Evolutionary conservation across 2,888 invertebrate genomes (phyloP).

Genomic region (Gastracanthus pulcherrimus): DNA sequence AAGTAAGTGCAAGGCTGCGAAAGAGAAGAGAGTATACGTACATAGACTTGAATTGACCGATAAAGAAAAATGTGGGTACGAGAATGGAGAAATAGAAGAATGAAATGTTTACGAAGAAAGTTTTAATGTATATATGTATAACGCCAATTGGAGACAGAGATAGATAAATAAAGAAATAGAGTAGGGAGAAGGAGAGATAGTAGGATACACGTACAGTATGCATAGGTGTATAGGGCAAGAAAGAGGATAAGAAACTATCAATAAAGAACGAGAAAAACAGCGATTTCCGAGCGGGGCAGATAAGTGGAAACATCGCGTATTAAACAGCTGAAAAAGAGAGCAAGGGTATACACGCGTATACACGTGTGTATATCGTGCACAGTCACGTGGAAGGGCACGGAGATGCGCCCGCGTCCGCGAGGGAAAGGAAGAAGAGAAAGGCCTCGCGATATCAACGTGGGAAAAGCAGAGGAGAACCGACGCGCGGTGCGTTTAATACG

Average conservation of each 20-base stretch:
- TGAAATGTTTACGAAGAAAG: no score
- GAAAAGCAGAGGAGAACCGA: conserved; percentile 30
- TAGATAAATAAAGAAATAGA: no score
- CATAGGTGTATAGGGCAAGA: neutral
- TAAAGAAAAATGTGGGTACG: no score
- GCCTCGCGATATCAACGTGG: conserved; percentile 25
- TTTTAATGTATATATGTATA: no score
- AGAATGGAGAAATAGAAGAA: no score
- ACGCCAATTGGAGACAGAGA: no score
- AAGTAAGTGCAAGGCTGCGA: no score
- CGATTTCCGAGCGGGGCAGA: neutral
- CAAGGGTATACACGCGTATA: neutral
- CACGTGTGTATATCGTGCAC: neutral
- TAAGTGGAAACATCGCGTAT: conserved; percentile 1
- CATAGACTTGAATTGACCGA: no score
- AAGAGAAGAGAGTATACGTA: no score
- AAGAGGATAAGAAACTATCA: neutral
- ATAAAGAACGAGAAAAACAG: neutral
- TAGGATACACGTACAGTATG: neutral
- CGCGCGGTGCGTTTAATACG: conserved; percentile 57
- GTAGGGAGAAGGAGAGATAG: no score
- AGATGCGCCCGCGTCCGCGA: conserved; percentile 26
- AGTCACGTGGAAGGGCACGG: neutral
- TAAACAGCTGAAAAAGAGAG: conserved; percentile 27
- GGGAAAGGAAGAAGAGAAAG: conserved; percentile 35